Conservation (phyloP, 2,113 vertebrate species). For the Micronycteris hirsuta region DNA sequence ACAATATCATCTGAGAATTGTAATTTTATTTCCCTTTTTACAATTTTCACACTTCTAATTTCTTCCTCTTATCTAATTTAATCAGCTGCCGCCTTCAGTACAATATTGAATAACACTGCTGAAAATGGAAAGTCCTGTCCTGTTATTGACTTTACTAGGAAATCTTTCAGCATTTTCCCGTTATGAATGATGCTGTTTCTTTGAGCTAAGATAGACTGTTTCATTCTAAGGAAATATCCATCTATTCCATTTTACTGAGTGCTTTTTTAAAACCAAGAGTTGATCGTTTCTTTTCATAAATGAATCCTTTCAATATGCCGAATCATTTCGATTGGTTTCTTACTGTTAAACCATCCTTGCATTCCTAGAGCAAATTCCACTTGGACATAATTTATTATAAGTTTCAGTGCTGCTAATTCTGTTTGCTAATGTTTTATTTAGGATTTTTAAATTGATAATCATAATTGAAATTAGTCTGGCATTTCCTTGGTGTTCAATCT, state of each 20-base stretch:
- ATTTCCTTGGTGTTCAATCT: neutral
- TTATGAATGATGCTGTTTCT: neutral
- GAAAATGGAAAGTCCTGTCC: neutral
- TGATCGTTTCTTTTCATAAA: neutral
- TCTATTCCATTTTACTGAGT: neutral
- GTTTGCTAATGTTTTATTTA: constrained; percentile 29
- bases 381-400: neutral
- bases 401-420: neutral
- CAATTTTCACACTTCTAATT: constrained; percentile 19
- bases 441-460: neutral
- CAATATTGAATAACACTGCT: neutral
- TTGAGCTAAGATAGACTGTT: neutral
- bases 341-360: constrained; percentile 36
- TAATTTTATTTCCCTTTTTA: constrained; percentile 27
- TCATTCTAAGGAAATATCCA: neutral
- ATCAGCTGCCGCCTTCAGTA: neutral
- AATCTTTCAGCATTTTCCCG: neutral
- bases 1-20: neutral
- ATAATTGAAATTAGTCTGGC: neutral
- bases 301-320: neutral
- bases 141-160: neutral
- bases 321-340: constrained; percentile 7
- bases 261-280: neutral
- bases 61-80: neutral
- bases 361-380: constrained; percentile 24